These are phyloP conservation scores for Drosophila novamexicana DNA, from an alignment of 1,140 invertebrate species.

Conservation along the genomic window DNA sequence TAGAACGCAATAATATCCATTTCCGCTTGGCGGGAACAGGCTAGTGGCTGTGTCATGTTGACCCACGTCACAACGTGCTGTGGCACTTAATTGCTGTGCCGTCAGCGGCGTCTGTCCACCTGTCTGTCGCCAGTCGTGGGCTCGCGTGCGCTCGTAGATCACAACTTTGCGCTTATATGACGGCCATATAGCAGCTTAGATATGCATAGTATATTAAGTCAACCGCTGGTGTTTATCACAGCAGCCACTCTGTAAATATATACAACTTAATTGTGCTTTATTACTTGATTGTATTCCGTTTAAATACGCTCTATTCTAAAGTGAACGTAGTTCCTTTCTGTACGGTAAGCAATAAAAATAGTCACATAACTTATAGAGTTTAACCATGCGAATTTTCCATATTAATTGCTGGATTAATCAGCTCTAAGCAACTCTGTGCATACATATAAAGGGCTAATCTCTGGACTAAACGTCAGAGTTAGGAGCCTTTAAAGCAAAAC, in stretches of 20 bases:
- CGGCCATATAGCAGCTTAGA: slow-evolving; percentile 13
- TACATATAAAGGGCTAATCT: no score
- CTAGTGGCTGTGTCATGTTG: background rate
- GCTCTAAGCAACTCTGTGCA: no score
- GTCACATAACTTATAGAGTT: background rate
- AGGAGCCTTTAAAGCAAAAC: no score
- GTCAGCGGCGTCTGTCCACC: slow-evolving; percentile 6
- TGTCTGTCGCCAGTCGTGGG: background rate
- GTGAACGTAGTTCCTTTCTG: slow-evolving; percentile 9
- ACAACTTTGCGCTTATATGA: slow-evolving; percentile 15
- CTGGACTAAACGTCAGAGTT: no score
- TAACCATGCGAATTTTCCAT: no score
- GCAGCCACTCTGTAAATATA: slow-evolving; percentile 22
- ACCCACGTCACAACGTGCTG: slow-evolving; percentile 11
- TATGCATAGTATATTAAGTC: background rate
- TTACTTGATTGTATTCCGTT: slow-evolving; percentile 9
- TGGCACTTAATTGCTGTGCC: slow-evolving; percentile 16
- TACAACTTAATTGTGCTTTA: slow-evolving; percentile 20
- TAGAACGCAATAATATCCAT: background rate
- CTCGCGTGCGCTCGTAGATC: slow-evolving; percentile 29
- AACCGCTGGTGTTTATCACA: slow-evolving; percentile 20
- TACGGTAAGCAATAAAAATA: slow-evolving; percentile 43
- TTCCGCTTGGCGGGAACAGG: background rate
- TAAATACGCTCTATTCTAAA: slow-evolving; percentile 10
- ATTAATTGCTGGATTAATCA: no score